A percentile compares a stretch with the other conserved stretches of the same genome.
Conservation (phyloP, 2,113 vertebrate species). For the Puma concolor region DNA sequence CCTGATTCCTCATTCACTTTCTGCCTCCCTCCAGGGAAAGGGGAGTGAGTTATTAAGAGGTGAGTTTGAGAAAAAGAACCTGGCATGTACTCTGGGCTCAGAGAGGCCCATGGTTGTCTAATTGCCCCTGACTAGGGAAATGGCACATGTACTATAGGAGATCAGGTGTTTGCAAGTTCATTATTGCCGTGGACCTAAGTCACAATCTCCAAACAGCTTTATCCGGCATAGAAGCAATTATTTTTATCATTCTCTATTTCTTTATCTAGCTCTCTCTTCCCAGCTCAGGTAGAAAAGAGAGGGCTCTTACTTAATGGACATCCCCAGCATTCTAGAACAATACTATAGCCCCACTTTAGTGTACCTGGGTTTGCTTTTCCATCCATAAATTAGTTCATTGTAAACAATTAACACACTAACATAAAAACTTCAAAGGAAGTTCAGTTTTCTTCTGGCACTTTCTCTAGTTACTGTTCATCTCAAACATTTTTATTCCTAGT, state of each 20-base stretch:
- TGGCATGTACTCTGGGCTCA: neutral
- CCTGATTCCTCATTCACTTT: neutral
- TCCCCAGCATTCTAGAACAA: neutral
- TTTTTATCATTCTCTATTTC: constrained; percentile 2
- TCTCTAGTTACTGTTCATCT: constrained; percentile 41
- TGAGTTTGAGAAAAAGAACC: neutral
- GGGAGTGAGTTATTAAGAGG: neutral
- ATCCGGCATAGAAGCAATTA: neutral
- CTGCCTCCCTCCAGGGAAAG: neutral
- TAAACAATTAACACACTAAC: neutral
- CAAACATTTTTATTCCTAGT: constrained; percentile 41
- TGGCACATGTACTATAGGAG: neutral
- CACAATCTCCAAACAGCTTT: constrained; percentile 12
- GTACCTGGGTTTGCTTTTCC: neutral
- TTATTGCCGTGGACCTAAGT: neutral
- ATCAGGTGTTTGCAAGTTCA: neutral
- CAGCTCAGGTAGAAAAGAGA: neutral
- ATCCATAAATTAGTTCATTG: neutral
- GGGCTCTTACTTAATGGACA: neutral
- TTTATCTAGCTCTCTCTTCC: neutral
- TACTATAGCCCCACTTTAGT: neutral
- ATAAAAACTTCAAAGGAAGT: neutral
- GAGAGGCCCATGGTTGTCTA: neutral
- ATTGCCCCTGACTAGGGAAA: neutral
- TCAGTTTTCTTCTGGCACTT: neutral